A percentile compares a stretch with the other conserved stretches of the same genome.
These are phyloP conservation scores for Muntiacus reevesi DNA, from an alignment of 2,113 vertebrate genomes.

Conservation along the genomic window DNA sequence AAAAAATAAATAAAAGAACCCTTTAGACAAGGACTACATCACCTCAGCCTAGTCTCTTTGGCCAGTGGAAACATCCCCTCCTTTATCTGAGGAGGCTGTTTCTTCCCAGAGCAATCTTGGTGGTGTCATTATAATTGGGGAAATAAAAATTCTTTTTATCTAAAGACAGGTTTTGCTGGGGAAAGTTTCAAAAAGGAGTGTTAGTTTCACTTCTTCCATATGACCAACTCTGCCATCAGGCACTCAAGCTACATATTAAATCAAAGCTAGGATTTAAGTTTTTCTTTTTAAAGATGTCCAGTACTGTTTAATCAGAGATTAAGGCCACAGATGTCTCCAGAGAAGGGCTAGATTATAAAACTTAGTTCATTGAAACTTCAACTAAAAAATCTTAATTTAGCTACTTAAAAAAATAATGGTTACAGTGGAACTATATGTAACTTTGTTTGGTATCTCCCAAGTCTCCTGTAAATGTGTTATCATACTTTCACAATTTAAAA, in stretches of 20 bases:
- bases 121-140: constrained; percentile 75
- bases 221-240: constrained; percentile 78
- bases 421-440: not conserved
- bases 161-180: constrained; percentile 83
- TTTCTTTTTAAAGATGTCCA: constrained; percentile 76
- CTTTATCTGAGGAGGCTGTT: not conserved
- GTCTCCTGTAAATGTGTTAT: not conserved
- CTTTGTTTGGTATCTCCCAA: not conserved
- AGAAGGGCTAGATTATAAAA: not conserved
- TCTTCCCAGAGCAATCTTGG: constrained; percentile 73
- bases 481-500: not conserved
- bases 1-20: not conserved
- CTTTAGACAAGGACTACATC: not conserved
- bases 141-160: constrained; percentile 73
- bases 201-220: constrained; percentile 76
- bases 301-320: constrained; percentile 86
- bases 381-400: not conserved
- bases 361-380: not conserved
- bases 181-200: constrained; percentile 40
- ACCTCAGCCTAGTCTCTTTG: not conserved
- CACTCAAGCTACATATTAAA: constrained; percentile 83
- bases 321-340: constrained; percentile 69
- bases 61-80: not conserved
- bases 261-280: constrained; percentile 67
- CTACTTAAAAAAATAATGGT: not conserved